Evolutionary conservation across 2,888 invertebrate genomes (phyloP), one percentile per base, ranked within the genome.

Genomic region (Sinohyriopsis cumingii): DNA sequence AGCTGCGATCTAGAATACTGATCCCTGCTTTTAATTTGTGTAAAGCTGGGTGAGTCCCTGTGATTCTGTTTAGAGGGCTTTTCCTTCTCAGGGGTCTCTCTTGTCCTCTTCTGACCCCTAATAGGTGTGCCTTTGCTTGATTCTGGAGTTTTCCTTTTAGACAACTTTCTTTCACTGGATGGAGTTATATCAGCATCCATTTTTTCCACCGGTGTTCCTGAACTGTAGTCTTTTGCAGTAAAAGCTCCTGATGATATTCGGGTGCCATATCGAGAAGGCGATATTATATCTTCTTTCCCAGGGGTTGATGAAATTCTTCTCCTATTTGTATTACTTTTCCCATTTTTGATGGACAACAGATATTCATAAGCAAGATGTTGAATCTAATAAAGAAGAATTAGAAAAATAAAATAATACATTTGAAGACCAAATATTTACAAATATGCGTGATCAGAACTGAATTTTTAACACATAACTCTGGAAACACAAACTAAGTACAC

Each of bases 221-320:
- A 55, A 53, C 68, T 68, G 67, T 74, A 77, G 45, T 77, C 67
- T 54, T 74, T 77, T 5, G 67, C 59, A n/a, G 63, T 65, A 7
- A 67, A 67, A 7, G 59, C 60, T 20, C 77, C 77, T 54, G 59
- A 54, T 4, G 71, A 66, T 18, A 72, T 65, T 20, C 77, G 60
- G 55, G 77, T 77, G n/a, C 77, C 67, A n/a, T 77, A 77, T 60
- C 63, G 66, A 19, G 74, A 69, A 3, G 63, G 72, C 45, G 72
- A 69, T 12, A 24, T 65, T 24, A 61, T 6, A n/a, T 19, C 56
- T 0, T 19, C 19, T n/a, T 20, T 59, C 3, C 20, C 60, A 54
- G 19, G 20, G 53, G 15, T 5, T n/a, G 55, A 33, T 9, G 33
- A 33, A 33, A 7, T 45, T 45, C 45, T 45, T 12, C 12, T 45